These are phyloP conservation scores for Ibidorhyncha struthersii DNA, from an alignment of 2,113 vertebrate species.

Conservation along the genomic window DNA sequence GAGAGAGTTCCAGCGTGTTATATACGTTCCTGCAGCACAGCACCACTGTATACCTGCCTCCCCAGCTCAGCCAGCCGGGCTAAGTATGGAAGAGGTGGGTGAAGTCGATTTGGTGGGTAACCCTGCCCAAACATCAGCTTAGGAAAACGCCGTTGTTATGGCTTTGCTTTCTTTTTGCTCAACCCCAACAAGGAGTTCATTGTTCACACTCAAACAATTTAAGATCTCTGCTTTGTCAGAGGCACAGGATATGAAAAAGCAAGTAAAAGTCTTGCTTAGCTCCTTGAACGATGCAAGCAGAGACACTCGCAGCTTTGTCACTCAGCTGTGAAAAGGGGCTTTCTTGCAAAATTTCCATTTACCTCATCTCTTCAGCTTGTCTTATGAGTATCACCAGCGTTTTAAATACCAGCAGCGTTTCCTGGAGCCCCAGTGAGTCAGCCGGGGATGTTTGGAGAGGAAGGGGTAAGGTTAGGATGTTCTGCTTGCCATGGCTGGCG, in stretches of 20 bases:
- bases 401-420: neutral
- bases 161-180: neutral
- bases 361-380: neutral
- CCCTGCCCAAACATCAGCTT: neutral
- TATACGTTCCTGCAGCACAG: neutral
- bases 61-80: neutral
- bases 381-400: accelerated
- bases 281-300: accelerated
- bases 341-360: neutral
- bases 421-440: neutral
- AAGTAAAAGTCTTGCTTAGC: neutral
- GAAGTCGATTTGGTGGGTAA: neutral
- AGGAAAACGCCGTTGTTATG: neutral
- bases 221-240: neutral
- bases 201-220: neutral
- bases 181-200: neutral
- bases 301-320: accelerated
- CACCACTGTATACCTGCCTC: neutral
- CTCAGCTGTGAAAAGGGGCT: neutral
- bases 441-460: neutral
- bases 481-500: accelerated
- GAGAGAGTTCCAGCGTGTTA: neutral
- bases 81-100: neutral
- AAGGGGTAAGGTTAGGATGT: neutral
- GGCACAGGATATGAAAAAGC: accelerated